Percentiles rank a stretch among this genome's conserved stretches.
phyloP scores from a whole-genome alignment of 1,140 invertebrate genomes.

The Magallana gigas region DNA sequence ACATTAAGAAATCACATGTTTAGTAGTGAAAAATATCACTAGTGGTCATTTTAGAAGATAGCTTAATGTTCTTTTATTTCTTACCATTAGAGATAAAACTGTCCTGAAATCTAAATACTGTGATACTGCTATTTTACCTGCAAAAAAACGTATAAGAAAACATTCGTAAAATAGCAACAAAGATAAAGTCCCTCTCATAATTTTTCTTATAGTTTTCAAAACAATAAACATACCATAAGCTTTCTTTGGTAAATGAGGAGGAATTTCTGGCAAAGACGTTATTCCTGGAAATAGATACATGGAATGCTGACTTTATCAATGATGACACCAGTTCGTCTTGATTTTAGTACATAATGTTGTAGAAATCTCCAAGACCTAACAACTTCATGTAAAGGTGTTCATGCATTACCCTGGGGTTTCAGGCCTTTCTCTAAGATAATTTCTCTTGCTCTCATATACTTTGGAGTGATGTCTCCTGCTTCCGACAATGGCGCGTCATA shows the following conservation, averaged over 20 bases:
- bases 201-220: no score
- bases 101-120: background rate
- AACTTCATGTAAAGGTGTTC: background rate
- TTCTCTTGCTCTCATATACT: constrained; percentile 78
- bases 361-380: no score
- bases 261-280: constrained; percentile 55
- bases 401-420: constrained; percentile 58
- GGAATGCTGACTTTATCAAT: no score
- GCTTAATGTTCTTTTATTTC: background rate
- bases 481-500: constrained; percentile 80
- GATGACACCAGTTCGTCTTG: no score
- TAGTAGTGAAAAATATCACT: no score
- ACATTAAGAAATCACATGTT: no score
- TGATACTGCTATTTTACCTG: constrained; percentile 11
- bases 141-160: background rate
- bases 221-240: constrained; percentile 55
- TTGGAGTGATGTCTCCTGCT: constrained; percentile 77
- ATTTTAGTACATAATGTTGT: no score
- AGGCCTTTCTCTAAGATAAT: constrained; percentile 67
- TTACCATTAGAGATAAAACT: constrained; percentile 2
- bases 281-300: constrained; percentile 51
- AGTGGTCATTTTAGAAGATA: no score
- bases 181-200: no score
- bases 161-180: no score
- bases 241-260: constrained; percentile 53